Percentiles rank a stretch among this genome's conserved stretches.
phyloP scores from a whole-genome alignment of 2,888 invertebrate genomes.

The Pseudococcus viburni region DNA sequence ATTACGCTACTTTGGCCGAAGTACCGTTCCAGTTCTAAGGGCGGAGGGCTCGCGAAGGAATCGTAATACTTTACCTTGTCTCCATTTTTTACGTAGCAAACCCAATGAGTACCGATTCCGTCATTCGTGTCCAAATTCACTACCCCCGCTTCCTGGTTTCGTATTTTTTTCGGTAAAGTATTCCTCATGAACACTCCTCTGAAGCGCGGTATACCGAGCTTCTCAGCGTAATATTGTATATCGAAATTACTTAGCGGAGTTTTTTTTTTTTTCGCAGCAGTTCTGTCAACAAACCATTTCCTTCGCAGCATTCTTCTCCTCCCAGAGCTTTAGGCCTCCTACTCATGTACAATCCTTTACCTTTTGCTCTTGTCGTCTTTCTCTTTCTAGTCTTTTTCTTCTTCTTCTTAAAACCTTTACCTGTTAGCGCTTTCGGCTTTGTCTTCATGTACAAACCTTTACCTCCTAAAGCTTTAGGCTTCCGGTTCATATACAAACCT shows the following conservation, averaged over 20 bases:
- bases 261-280: constrained; percentile 23
- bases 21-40: constrained; percentile 68
- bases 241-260: constrained; percentile 58
- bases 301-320: background rate
- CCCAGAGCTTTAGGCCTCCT: background rate
- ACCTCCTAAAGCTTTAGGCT: background rate
- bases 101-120: constrained; percentile 32
- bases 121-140: background rate
- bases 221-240: background rate
- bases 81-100: background rate
- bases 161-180: background rate
- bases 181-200: constrained; percentile 59
- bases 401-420: background rate
- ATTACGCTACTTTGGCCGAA: constrained; percentile 37
- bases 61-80: constrained; percentile 68
- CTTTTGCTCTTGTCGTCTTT: no score
- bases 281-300: background rate
- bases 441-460: background rate
- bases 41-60: constrained; percentile 70
- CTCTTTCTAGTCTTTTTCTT: no score
- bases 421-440: background rate
- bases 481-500: background rate
- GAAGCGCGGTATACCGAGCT: constrained; percentile 33
- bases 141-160: background rate
- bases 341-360: constrained; percentile 13